A percentile compares a stretch with the other conserved stretches of the same genome.
Evolutionary conservation across 2,113 vertebrate species (phyloP).

Genomic region (Sphyrna mokarran): DNA sequence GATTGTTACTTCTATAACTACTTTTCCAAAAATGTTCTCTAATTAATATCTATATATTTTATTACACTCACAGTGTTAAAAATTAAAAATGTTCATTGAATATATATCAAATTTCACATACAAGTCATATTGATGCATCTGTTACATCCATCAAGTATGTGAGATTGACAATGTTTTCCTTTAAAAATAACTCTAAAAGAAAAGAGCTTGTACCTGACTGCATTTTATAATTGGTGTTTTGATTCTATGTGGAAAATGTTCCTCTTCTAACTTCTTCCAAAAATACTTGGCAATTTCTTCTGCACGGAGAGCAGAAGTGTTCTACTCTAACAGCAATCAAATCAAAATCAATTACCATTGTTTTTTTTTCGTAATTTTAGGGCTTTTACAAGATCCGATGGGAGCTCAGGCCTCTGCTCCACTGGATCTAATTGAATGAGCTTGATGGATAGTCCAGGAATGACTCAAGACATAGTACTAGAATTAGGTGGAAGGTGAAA

Average conservation of each 20-base stretch:
- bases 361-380: neutral
- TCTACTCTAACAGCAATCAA: neutral
- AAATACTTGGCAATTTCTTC: neutral
- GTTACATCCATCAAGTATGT: neutral
- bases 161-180: neutral
- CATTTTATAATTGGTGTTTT: neutral
- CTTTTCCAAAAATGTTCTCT: neutral
- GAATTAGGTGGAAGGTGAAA: neutral
- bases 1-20: neutral
- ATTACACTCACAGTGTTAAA: neutral
- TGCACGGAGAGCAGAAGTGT: neutral
- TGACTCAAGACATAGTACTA: neutral
- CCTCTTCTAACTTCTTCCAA: neutral
- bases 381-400: neutral
- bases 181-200: neutral
- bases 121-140: neutral
- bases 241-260: neutral
- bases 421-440: neutral
- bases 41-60: neutral
- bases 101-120: neutral
- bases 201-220: neutral
- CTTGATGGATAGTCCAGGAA: neutral
- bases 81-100: neutral
- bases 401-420: neutral
- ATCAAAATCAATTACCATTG: neutral